Evolutionary conservation across 2,888 invertebrate species (phyloP).

Genomic region (Himalopsyche tibetana): DNA sequence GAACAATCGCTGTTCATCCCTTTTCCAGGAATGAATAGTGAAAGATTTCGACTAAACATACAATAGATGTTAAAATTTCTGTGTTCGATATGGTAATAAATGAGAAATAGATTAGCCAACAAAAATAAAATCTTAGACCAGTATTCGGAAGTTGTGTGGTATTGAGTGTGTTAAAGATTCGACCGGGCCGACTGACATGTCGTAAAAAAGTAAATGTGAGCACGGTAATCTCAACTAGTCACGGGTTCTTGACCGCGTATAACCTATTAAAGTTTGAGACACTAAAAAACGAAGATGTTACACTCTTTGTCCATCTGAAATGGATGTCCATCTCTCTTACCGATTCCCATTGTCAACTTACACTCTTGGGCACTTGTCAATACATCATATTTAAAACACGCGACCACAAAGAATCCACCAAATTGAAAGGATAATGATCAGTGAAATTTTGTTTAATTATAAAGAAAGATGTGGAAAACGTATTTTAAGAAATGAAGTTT

Average conservation of each 20-base stretch:
- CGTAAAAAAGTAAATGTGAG: slow-evolving; percentile 58
- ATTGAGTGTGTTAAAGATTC: slow-evolving; percentile 27
- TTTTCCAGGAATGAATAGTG: too few relatives aligned
- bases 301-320: slow-evolving; percentile 42
- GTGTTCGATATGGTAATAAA: too few relatives aligned
- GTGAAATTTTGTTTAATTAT: too few relatives aligned
- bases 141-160: neutral
- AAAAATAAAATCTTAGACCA: too few relatives aligned
- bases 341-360: neutral
- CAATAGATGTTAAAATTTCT: too few relatives aligned
- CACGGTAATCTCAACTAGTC: slow-evolving; percentile 63
- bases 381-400: neutral
- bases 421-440: too few relatives aligned
- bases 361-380: neutral
- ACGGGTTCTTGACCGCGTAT: slow-evolving; percentile 63
- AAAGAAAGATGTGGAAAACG: too few relatives aligned
- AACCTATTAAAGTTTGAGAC: slow-evolving; percentile 63
- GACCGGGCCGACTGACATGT: slow-evolving; percentile 40
- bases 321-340: slow-evolving; percentile 22
- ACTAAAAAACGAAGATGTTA: slow-evolving; percentile 60
- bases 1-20: too few relatives aligned
- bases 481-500: too few relatives aligned
- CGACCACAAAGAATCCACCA: too few relatives aligned
- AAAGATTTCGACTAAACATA: too few relatives aligned
- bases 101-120: too few relatives aligned